phyloP scores from a whole-genome alignment of 2,113 vertebrate species.

The Anthoscopus minutus region DNA sequence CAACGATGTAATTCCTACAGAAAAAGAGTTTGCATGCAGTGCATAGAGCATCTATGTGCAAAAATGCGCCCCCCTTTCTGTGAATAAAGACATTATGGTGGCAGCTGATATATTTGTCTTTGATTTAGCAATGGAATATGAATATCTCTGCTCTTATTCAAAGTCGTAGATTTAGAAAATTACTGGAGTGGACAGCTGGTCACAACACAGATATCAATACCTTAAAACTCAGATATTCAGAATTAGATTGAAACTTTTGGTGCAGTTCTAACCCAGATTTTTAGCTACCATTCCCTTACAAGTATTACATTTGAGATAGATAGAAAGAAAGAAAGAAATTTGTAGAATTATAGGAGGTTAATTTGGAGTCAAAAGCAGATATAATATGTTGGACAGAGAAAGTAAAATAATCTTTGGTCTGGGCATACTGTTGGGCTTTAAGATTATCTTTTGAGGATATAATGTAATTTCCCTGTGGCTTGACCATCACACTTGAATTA shows the following conservation, averaged over 20 bases:
- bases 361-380: background rate
- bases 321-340: background rate
- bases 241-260: background rate
- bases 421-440: background rate
- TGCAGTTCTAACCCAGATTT: background rate
- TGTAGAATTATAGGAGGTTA: background rate
- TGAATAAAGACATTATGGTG: background rate
- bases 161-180: background rate
- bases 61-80: background rate
- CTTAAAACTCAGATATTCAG: background rate
- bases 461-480: background rate
- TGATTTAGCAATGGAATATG: background rate
- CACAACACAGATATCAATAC: background rate
- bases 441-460: background rate
- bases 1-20: slow-evolving; percentile 60
- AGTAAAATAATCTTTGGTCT: background rate
- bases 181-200: background rate
- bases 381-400: background rate
- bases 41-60: background rate
- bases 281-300: background rate
- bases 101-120: background rate
- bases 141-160: background rate
- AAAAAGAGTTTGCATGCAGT: slow-evolving; percentile 45
- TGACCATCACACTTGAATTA: background rate
- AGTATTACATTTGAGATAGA: background rate